A percentile compares a stretch with the other conserved stretches of the same genome.
phyloP scores from a whole-genome alignment of 2,113 vertebrate species.

The Pogona vitticeps region DNA sequence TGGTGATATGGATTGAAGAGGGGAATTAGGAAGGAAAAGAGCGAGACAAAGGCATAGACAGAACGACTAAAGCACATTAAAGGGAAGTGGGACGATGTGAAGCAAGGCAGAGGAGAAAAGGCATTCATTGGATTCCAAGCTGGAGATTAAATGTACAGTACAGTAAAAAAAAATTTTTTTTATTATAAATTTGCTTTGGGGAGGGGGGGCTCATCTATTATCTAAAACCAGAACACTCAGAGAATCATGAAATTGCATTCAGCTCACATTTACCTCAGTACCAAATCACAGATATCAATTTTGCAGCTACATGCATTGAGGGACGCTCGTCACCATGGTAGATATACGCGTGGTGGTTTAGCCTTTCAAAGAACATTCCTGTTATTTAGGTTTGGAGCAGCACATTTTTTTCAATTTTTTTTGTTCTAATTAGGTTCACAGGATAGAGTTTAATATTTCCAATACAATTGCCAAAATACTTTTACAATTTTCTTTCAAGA shows the following conservation, averaged over 20 bases:
- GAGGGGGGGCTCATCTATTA: not conserved
- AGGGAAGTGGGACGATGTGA: not conserved
- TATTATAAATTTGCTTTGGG: not conserved
- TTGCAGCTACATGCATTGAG: not conserved
- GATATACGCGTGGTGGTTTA: not conserved
- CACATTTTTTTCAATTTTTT: not conserved
- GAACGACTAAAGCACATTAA: not conserved
- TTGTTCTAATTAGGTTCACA: not conserved
- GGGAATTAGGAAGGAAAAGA: not conserved
- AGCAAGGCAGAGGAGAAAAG: not conserved
- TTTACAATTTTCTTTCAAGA: not conserved
- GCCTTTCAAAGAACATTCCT: conserved; percentile 17
- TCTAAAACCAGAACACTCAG: not conserved
- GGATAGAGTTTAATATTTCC: not conserved
- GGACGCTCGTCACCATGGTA: not conserved
- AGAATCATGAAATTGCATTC: not conserved
- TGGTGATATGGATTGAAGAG: not conserved
- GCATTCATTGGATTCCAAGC: not conserved
- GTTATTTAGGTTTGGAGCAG: not conserved
- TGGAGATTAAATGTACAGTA: not conserved
- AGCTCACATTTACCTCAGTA: not conserved
- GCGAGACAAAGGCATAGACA: not conserved
- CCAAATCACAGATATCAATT: not conserved
- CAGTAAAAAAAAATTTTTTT: no score
- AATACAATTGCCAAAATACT: not conserved